These are phyloP conservation scores for Lordiphosa collinella DNA, from an alignment of 1,140 invertebrate species.

Conservation along the genomic window DNA sequence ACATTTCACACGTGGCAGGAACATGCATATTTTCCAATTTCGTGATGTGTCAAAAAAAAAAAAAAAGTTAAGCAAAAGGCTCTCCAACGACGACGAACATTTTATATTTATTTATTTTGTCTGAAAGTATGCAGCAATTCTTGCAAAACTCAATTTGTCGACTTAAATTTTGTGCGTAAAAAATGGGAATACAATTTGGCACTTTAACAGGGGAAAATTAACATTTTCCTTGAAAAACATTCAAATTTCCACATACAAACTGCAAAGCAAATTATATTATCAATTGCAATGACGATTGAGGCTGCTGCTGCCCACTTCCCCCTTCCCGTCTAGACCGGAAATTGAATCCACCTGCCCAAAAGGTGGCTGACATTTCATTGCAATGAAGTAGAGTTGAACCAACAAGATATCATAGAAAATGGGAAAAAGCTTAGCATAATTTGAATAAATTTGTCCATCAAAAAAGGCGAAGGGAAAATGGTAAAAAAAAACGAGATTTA, in stretches of 20 bases:
- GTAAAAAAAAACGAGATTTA: slow-evolving; percentile 10
- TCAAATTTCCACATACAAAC: too few relatives aligned
- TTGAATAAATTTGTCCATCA: slow-evolving; percentile 14
- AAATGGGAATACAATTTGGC: too few relatives aligned
- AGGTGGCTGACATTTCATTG: not conserved
- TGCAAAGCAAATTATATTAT: slow-evolving; percentile 19
- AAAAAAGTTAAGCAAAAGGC: too few relatives aligned
- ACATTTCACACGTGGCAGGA: slow-evolving; percentile 47
- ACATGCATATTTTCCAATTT: slow-evolving; percentile 35
- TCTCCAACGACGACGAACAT: too few relatives aligned
- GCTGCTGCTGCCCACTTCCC: not conserved
- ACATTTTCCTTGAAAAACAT: too few relatives aligned
- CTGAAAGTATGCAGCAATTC: too few relatives aligned
- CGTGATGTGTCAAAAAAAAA: slow-evolving; percentile 24
- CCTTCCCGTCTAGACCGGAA: slow-evolving; percentile 32
- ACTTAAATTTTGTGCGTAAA: too few relatives aligned
- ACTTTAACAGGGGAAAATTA: too few relatives aligned
- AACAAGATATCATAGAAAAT: slow-evolving; percentile 11
- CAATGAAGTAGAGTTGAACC: not conserved
- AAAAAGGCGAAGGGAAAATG: not conserved
- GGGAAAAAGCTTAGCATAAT: slow-evolving; percentile 32
- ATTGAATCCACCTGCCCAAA: slow-evolving; percentile 9
- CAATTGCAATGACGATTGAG: slow-evolving; percentile 15
- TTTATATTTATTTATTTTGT: too few relatives aligned
- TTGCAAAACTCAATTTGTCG: too few relatives aligned